A percentile compares a stretch with the other conserved stretches of the same genome.
Conservation (phyloP, 2,888 invertebrate species). For the Prosopocoilus inquinatus region DNA sequence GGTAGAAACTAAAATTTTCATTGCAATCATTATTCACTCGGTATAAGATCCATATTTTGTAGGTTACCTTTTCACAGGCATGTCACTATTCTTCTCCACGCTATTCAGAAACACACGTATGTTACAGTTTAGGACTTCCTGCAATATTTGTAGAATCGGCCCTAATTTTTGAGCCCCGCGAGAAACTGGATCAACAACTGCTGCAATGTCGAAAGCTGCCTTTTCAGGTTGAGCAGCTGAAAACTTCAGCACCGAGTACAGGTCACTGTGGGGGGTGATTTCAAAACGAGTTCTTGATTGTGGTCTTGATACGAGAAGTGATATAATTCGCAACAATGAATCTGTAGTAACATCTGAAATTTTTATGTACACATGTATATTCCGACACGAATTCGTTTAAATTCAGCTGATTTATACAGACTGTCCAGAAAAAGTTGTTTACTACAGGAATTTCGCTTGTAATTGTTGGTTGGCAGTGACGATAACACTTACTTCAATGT, state of each 20-base stretch:
- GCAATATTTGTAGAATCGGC: slow-evolving; percentile 76
- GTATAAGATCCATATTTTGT: no score
- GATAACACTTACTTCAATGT: no score
- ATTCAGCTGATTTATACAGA: no score
- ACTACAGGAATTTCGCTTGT: no score
- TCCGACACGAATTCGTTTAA: no score
- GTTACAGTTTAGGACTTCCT: slow-evolving; percentile 85
- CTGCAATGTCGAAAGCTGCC: slow-evolving; percentile 74
- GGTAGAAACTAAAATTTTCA: slow-evolving; percentile 75
- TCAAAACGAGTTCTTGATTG: slow-evolving; percentile 69
- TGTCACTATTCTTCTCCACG: slow-evolving; percentile 93
- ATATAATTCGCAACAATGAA: slow-evolving; percentile 74
- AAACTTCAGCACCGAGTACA: slow-evolving; percentile 57
- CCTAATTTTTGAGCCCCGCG: slow-evolving; percentile 90
- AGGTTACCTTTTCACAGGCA: slow-evolving; percentile 89
- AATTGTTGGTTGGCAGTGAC: no score
- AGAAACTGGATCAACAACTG: slow-evolving; percentile 92
- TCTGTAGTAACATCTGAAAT: slow-evolving; percentile 63
- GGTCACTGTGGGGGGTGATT: slow-evolving; percentile 61
- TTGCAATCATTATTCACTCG: no score
- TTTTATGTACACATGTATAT: no score
- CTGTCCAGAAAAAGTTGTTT: no score
- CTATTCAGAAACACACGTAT: slow-evolving; percentile 90
- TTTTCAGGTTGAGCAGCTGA: slow-evolving; percentile 54
- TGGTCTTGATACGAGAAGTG: slow-evolving; percentile 72